Percentiles rank a stretch among this genome's conserved stretches.
Conservation (phyloP, 2,113 vertebrate genomes). For the Platanista minor region DNA sequence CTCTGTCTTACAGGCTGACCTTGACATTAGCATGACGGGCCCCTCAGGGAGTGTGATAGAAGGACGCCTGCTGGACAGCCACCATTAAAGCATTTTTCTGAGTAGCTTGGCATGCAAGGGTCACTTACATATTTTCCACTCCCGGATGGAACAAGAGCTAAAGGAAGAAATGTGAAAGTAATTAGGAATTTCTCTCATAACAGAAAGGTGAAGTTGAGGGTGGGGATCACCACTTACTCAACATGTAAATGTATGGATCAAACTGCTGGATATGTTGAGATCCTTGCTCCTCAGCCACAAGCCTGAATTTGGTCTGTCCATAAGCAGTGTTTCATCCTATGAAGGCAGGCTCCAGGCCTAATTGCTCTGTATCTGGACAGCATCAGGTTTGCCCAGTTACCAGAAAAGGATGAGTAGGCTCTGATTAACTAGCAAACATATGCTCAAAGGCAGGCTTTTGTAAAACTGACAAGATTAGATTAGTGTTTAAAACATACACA, state of each 20-base stretch:
- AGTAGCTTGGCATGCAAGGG: slow-evolving; percentile 80
- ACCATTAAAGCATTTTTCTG: slow-evolving; percentile 85
- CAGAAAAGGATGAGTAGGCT: not conserved
- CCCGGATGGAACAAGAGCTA: slow-evolving; percentile 81
- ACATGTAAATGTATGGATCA: not conserved
- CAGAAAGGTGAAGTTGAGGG: not conserved
- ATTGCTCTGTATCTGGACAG: not conserved
- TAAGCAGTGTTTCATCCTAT: not conserved
- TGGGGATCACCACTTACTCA: not conserved
- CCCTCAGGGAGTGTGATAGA: slow-evolving; percentile 71
- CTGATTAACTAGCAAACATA: not conserved
- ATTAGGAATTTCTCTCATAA: not conserved
- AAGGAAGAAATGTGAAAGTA: not conserved
- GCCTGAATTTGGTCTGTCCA: not conserved
- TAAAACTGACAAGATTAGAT: slow-evolving; percentile 20
- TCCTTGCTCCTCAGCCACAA: not conserved
- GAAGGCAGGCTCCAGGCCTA: not conserved
- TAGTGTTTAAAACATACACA: not conserved
- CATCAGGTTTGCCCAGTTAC: not conserved
- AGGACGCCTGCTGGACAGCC: slow-evolving; percentile 78
- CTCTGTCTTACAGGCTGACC: slow-evolving; percentile 45
- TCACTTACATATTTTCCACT: slow-evolving; percentile 83
- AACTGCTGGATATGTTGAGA: not conserved
- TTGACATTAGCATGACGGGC: not conserved
- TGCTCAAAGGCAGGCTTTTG: not conserved